Conservation (phyloP, 92 coral and sea anemone genomes). For the Pocillopora grandis region DNA sequence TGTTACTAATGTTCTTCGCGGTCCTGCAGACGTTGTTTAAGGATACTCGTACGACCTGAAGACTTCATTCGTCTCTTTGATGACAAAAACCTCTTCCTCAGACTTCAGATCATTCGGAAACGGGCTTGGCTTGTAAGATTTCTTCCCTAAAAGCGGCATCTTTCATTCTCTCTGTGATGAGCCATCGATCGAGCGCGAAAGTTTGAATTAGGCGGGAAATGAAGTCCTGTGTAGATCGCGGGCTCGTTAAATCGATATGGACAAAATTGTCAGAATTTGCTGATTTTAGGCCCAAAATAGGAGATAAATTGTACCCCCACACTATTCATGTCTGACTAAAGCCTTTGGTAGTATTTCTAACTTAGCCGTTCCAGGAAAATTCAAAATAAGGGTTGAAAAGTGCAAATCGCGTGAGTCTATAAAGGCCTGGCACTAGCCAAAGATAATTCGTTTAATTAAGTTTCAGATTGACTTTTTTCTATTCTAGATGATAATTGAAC, state of each 20-base stretch:
- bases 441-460: background rate
- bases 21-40: slow-evolving; percentile 25
- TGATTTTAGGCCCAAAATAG: background rate
- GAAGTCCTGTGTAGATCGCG: slow-evolving; percentile 9
- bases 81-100: slow-evolving; percentile 86
- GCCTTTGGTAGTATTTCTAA: background rate
- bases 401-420: background rate
- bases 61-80: slow-evolving; percentile 86
- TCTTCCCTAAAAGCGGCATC: slow-evolving; percentile 89
- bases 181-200: slow-evolving; percentile 47
- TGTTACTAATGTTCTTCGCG: background rate
- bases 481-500: background rate
- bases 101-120: slow-evolving; percentile 77
- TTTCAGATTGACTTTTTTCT: background rate
- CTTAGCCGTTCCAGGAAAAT: background rate
- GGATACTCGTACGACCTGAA: slow-evolving; percentile 96
- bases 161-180: slow-evolving; percentile 6
- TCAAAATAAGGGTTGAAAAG: background rate
- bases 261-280: background rate
- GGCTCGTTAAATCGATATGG: slow-evolving; percentile 22
- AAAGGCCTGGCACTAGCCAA: slow-evolving; percentile 32
- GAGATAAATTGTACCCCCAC: background rate
- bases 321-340: background rate
- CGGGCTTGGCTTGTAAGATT: slow-evolving; percentile 58
- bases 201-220: slow-evolving; percentile 94